Evolutionary conservation across 2,113 vertebrate genomes (phyloP).

Genomic region (Sylvia atricapilla): DNA sequence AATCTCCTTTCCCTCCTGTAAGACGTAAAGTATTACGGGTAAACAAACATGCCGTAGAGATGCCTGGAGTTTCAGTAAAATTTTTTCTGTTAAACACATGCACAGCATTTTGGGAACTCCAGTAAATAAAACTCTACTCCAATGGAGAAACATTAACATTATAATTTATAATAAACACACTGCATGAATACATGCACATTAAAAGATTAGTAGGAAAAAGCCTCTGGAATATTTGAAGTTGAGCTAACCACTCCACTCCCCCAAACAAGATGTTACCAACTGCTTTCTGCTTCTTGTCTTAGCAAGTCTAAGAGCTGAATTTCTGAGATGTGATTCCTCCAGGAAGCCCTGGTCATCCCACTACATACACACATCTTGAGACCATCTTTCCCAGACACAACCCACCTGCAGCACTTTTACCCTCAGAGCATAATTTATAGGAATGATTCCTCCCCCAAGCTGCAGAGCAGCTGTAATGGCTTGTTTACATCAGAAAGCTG

Average conservation of each 20-base stretch:
- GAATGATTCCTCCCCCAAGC: not conserved
- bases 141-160: not conserved
- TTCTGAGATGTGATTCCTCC: not conserved
- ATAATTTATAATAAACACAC: not conserved
- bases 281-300: not conserved
- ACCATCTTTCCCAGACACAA: not conserved
- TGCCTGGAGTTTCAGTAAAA: not conserved
- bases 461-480: not conserved
- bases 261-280: not conserved
- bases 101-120: not conserved
- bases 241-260: not conserved
- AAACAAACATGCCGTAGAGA: not conserved
- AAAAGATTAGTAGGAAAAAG: not conserved
- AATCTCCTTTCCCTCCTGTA: not conserved
- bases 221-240: not conserved
- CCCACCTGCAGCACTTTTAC: not conserved
- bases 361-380: not conserved
- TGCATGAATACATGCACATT: not conserved
- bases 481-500: slow-evolving; percentile 19
- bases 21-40: not conserved
- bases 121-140: not conserved
- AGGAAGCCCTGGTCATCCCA: not conserved
- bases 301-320: not conserved
- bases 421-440: not conserved
- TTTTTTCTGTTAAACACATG: not conserved